Percentiles rank a stretch among this genome's conserved stretches.
These are phyloP conservation scores for Chaetorhynchus papuensis DNA, from an alignment of 2,113 vertebrate species.

Conservation along the genomic window DNA sequence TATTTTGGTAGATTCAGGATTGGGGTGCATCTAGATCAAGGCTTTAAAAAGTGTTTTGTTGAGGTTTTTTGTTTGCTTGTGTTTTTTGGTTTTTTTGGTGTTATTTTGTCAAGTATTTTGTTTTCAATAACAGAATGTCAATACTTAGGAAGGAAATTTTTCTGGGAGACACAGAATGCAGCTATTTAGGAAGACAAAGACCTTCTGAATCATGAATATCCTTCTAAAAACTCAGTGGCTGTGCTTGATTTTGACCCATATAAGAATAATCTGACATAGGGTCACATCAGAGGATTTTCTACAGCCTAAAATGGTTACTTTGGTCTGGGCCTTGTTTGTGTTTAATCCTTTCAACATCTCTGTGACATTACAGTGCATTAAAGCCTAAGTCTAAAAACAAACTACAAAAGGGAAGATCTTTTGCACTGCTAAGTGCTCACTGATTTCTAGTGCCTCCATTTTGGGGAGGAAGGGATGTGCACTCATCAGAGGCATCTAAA, in stretches of 20 bases:
- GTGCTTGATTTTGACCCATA: background rate
- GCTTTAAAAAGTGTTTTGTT: background rate
- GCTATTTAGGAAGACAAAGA: background rate
- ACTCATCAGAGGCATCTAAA: background rate
- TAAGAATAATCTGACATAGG: background rate
- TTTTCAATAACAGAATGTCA: background rate
- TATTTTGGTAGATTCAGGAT: background rate
- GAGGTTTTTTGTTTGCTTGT: background rate
- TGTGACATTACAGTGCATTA: background rate
- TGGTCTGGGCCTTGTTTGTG: background rate
- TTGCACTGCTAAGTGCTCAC: background rate
- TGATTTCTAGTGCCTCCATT: conserved; percentile 26
- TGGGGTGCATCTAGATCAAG: background rate
- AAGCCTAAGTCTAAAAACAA: background rate
- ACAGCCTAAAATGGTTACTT: background rate
- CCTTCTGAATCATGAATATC: background rate
- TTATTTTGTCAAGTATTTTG: background rate
- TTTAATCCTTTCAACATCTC: background rate
- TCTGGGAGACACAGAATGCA: background rate
- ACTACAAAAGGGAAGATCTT: background rate
- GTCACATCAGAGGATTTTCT: background rate
- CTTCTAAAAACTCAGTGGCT: background rate
- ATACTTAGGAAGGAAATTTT: background rate
- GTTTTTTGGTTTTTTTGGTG: background rate
- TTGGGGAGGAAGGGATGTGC: background rate